Evolutionary conservation across 2,113 vertebrate species (phyloP).

Genomic region (Callocephalon fimbriatum): DNA sequence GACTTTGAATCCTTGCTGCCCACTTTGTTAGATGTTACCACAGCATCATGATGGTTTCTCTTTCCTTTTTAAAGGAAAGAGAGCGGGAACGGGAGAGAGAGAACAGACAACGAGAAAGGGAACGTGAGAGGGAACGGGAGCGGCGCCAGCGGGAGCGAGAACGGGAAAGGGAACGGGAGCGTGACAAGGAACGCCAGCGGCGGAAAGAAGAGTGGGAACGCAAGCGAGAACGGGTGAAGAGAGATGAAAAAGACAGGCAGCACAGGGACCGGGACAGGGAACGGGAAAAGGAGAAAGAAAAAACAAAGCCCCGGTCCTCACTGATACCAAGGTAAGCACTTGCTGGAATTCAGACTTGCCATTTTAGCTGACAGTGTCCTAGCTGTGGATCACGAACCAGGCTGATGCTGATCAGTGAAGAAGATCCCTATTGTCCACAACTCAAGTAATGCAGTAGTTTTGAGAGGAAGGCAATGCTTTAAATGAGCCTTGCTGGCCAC

Average conservation of each 20-base stretch:
- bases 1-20: not conserved
- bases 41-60: not conserved
- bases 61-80: slow-evolving; percentile 79
- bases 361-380: not conserved
- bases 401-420: rapidly evolving
- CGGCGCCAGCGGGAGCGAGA: slow-evolving; percentile 89
- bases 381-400: not conserved
- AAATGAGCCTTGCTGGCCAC: not conserved
- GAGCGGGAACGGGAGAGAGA: slow-evolving; percentile 88
- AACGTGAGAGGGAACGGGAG: slow-evolving; percentile 89
- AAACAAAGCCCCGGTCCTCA: slow-evolving; percentile 87
- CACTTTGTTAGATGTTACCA: rapidly evolving
- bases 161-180: slow-evolving; percentile 88
- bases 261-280: slow-evolving; percentile 72
- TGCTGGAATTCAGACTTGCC: rapidly evolving
- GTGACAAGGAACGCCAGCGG: slow-evolving; percentile 91
- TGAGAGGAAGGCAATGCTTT: too few species aligned
- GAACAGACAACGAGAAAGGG: slow-evolving; percentile 86
- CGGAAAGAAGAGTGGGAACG: slow-evolving; percentile 87
- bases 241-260: slow-evolving; percentile 80
- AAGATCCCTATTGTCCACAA: rapidly evolving
- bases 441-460: rapidly evolving
- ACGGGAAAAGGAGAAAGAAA: slow-evolving; percentile 92
- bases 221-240: slow-evolving; percentile 74
- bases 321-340: slow-evolving; percentile 83